Conservation (phyloP, 1,140 invertebrate species). For the Hirudo medicinalis region DNA sequence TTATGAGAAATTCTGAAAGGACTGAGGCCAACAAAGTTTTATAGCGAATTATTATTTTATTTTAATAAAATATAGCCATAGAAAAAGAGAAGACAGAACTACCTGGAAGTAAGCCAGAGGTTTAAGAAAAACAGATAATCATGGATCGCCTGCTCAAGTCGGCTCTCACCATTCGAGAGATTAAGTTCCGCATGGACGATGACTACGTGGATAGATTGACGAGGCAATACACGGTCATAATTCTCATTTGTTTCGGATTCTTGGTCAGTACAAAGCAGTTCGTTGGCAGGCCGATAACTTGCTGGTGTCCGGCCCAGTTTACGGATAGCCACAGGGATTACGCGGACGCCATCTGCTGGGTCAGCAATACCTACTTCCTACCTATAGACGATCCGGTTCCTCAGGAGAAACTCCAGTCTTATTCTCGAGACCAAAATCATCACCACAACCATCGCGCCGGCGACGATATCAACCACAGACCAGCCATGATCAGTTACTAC, state of each 20-base stretch:
- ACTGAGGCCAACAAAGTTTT: too few relatives aligned
- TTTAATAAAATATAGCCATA: too few relatives aligned
- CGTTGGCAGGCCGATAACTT: conserved; percentile 44
- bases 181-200: conserved; percentile 35
- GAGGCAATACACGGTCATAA: conserved; percentile 42
- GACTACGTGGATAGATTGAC: conserved; percentile 45
- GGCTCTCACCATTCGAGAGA: conserved; percentile 21
- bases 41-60: too few relatives aligned
- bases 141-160: conserved; percentile 26
- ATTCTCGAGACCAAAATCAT: background rate
- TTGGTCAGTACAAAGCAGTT: conserved; percentile 44
- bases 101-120: too few relatives aligned
- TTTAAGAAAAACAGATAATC: background rate
- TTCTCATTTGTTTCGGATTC: conserved; percentile 41
- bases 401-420: conserved; percentile 14
- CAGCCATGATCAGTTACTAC: conserved; percentile 36
- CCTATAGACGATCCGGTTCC: conserved; percentile 43
- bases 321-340: conserved; percentile 30
- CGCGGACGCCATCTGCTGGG: conserved; percentile 40
- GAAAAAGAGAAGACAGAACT: too few relatives aligned
- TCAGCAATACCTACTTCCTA: conserved; percentile 43
- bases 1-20: too few relatives aligned
- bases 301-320: conserved; percentile 34
- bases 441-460: background rate
- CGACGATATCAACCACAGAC: conserved; percentile 11